Evolutionary conservation across 2,113 vertebrate genomes (phyloP).

Genomic region (Xyliphius kryptos): DNA sequence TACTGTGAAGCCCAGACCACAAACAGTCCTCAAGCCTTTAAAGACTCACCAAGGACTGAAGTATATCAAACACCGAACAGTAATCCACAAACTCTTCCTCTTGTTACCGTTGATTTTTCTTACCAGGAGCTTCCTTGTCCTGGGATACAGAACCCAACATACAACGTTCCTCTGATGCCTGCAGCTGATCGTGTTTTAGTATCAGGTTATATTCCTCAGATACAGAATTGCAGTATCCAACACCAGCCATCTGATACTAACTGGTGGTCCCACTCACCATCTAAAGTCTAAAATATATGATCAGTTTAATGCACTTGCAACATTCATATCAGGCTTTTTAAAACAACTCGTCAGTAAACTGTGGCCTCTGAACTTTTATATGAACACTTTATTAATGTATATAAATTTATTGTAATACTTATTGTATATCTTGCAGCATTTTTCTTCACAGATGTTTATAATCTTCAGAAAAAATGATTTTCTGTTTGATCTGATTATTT

Average conservation of each 20-base stretch:
- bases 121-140: slow-evolving; percentile 3
- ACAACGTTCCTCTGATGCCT: background rate
- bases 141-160: slow-evolving; percentile 9
- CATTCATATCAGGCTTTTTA: too few species aligned
- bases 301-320: too few species aligned
- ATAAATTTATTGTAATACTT: too few species aligned
- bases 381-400: too few species aligned
- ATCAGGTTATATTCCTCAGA: slow-evolving; percentile 1
- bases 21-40: background rate
- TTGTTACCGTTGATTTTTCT: background rate
- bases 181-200: background rate
- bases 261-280: too few species aligned
- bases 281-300: too few species aligned
- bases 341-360: too few species aligned
- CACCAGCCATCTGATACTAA: background rate
- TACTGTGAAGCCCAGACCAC: background rate
- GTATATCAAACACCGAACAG: background rate
- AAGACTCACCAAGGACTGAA: background rate
- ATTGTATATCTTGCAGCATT: too few species aligned
- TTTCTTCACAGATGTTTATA: too few species aligned
- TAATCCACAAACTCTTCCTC: background rate
- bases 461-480: too few species aligned
- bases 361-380: too few species aligned
- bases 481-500: too few species aligned
- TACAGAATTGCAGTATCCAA: background rate